phyloP scores from a whole-genome alignment of 2,888 invertebrate genomes.

The Acleris holmiana region DNA sequence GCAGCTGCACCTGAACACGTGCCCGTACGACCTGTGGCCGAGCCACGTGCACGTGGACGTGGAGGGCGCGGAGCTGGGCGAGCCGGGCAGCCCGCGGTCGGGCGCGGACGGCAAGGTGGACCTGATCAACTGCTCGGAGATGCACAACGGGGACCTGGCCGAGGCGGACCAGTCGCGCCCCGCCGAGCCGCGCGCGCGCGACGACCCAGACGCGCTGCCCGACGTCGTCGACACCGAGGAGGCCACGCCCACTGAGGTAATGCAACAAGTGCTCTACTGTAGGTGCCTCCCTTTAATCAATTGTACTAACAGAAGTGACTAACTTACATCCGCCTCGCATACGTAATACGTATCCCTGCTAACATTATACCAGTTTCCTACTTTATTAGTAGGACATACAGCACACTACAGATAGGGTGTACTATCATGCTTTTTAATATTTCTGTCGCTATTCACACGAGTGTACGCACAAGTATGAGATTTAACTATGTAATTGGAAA shows the following conservation, averaged over 20 bases:
- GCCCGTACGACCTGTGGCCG: conserved; percentile 75
- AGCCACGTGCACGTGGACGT: conserved; percentile 70
- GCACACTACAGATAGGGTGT: conserved; percentile 17
- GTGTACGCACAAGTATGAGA: conserved; percentile 7
- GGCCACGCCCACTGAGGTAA: conserved; percentile 81
- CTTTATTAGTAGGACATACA: background rate
- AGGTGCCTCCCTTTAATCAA: conserved; percentile 76
- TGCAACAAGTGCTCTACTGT: conserved; percentile 75
- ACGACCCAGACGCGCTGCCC: conserved; percentile 62
- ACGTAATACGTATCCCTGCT: background rate
- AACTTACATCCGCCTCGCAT: background rate
- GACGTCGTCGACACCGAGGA: conserved; percentile 81
- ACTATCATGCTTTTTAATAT: conserved; percentile 9
- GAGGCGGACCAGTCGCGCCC: conserved; percentile 91
- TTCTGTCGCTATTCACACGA: conserved; percentile 4
- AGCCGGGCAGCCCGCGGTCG: conserved; percentile 59
- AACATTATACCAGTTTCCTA: conserved; percentile 1
- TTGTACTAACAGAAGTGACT: conserved; percentile 60
- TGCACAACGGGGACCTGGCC: conserved; percentile 89
- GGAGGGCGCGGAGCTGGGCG: conserved; percentile 60
- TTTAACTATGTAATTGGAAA: conserved; percentile 50
- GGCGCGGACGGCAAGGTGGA: conserved; percentile 76
- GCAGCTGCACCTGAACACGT: conserved; percentile 68
- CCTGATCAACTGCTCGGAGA: conserved; percentile 77
- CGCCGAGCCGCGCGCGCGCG: conserved; percentile 55